Conservation (phyloP, 2,113 vertebrate genomes). For the Cavia porcellus region DNA sequence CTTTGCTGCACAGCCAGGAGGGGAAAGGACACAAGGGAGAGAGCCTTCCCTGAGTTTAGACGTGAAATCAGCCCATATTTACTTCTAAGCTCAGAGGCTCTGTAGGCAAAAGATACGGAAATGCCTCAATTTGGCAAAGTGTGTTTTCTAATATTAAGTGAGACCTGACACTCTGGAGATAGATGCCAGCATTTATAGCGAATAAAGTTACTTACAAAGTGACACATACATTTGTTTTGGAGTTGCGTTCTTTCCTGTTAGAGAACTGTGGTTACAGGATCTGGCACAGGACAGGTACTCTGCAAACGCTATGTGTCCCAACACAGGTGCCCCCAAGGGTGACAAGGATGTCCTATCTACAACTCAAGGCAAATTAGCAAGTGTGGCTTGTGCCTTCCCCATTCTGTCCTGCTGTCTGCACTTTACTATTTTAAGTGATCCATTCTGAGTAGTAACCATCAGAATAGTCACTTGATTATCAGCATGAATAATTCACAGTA, state of each 20-base stretch:
- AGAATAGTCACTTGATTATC: not conserved
- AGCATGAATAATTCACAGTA: not conserved
- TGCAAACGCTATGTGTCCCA: not conserved
- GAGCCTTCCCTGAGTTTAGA: not conserved
- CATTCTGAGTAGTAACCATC: not conserved
- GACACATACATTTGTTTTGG: not conserved
- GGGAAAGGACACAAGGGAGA: rapidly evolving
- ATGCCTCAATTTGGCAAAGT: not conserved
- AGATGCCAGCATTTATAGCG: not conserved
- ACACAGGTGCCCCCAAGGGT: not conserved
- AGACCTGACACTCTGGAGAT: not conserved
- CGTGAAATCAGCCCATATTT: not conserved
- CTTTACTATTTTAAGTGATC: not conserved
- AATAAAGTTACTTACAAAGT: not conserved
- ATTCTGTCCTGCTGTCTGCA: not conserved
- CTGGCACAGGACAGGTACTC: not conserved
- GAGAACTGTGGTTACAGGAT: not conserved
- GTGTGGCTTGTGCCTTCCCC: not conserved
- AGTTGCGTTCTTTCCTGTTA: not conserved
- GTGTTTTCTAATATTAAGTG: not conserved
- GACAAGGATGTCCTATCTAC: not conserved
- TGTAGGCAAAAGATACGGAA: not conserved
- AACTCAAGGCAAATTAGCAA: not conserved
- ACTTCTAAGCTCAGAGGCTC: not conserved
- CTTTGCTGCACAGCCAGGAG: not conserved